Evolutionary conservation across 2,797 vertebrate species (phyloP), one percentile per base, ranked within the genome.

Genomic region (Tympanoctomys barrerae): DNA sequence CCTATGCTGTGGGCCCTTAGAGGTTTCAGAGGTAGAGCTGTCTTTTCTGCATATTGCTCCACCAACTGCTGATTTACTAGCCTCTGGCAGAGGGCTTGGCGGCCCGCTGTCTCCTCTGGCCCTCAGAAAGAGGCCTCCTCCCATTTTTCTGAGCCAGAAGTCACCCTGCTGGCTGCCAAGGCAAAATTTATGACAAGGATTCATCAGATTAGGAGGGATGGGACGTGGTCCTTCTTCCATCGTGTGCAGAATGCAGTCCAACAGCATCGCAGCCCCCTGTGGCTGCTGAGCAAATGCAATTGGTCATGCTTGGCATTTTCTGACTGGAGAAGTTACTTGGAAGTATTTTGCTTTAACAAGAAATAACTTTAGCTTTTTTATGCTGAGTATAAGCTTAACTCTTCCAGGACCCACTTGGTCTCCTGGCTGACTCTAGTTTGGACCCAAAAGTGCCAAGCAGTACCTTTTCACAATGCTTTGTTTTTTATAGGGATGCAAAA

Each of bases 131-230:
- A 64, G n/a, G 52, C 96, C 93, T 96, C 88, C 96, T 96, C 83
- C 88, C 57, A 79, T 66, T 83, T 82, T 96, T 95, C 81, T 92
- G 91, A 97, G 94, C 87, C 91, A 97, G 94, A 95, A 92, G 89
- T 97, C 95, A 14, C 97, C 96, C 87, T 61, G 83, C 94, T 78
- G 93, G 96, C 79, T 94, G 80, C 79, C 81, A 89, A 21, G 89
- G 93, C 84, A 96, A 97, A 97, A 98, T 98, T 98, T 98, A 98
- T 97, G 97, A 92, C 87, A 39, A 90, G 80, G 70, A 97, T 97
- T 98, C 97, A 97, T 98, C 98, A 98, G 97, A 98, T 97, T 98
- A 98, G 97, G 89, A 90, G 80, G 96, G 94, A 95, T 73, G 78
- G 96, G 94, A 92, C 52, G 46, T 75, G 24, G 80, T 90, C 87